Base-by-base conservation (phyloP, 2,113 vertebrate species). In the Phoenicopterus ruber region DNA sequence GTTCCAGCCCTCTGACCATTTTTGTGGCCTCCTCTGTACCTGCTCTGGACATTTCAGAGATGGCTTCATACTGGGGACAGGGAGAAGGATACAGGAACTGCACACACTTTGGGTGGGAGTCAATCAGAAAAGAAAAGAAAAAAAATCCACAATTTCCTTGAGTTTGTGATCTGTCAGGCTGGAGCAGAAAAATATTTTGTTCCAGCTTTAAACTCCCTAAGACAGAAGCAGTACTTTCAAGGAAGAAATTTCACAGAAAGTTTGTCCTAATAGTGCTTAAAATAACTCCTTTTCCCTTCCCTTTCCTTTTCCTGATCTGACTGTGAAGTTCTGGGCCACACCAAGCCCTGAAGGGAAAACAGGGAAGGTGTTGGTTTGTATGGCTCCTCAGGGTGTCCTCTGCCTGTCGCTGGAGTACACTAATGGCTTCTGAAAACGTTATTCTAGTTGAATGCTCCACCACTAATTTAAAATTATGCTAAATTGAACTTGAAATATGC, bases 401-500 rank as follows among this genome's bases (percentile, higher is more conserved):
- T 65, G 31, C 57, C 70, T 93, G 52, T 34, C 7, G 2, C 59
- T 72, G 76, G 40, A 80, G 31, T 85, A 82, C 66, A 40, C 32
- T 74, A 81, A 89, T 50, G 62, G 47, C 26, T 95, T 93, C 82
- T 57, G 79, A 85, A 93, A 95, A 77, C 2, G 1, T 90, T 78
- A 50, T 86, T 93, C 89, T 89, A 54, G 31, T 82, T 83, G 55
- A 96, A 77, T 67, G 38, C 54, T 47, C 22, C 66, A 79, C 28
- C 29, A 85, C 28, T 94, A 65, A 93, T 82, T 90, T 92, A 63
- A 95, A 95, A 90, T 90, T 57, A 70, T 70, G 38, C 84, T 89
- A 86, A 81, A 87, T 46, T 77, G 84, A 80, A 95, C 54, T 22
- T 90, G 54, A 79, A 82, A 78, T 77, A 74, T 14, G 8, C 58